Evolutionary conservation across 2,113 vertebrate genomes (phyloP).

Genomic region (Leptobrachium leishanense): DNA sequence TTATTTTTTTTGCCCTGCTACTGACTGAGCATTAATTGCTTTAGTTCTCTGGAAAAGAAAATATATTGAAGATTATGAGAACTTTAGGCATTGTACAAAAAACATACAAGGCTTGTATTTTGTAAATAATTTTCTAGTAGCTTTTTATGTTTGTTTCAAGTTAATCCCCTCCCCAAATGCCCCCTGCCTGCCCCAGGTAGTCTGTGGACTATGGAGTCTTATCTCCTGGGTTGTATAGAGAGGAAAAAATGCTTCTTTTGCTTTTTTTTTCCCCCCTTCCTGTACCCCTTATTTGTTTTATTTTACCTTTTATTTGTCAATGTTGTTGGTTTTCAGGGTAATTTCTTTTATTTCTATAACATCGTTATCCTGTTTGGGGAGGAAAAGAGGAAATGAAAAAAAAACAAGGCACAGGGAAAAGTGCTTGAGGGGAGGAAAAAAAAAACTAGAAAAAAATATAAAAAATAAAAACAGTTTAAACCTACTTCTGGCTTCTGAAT

Average conservation of each 20-base stretch:
- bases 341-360: slow-evolving; percentile 76
- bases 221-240: slow-evolving; percentile 77
- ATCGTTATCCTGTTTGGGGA: slow-evolving; percentile 78
- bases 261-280: too few relatives aligned
- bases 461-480: slow-evolving; percentile 32
- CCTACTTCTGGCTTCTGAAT: background rate
- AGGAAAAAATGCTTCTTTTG: slow-evolving; percentile 22
- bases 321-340: slow-evolving; percentile 69
- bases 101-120: slow-evolving; percentile 68
- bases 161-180: too few relatives aligned
- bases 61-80: slow-evolving; percentile 75
- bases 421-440: slow-evolving; percentile 26
- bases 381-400: slow-evolving; percentile 52
- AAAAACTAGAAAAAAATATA: slow-evolving; percentile 1
- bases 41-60: slow-evolving; percentile 26
- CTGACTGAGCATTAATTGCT: slow-evolving; percentile 36
- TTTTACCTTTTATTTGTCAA: background rate
- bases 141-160: slow-evolving; percentile 66
- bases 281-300: slow-evolving; percentile 15
- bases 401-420: slow-evolving; percentile 64
- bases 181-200: too few relatives aligned
- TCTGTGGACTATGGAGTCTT: slow-evolving; percentile 35
- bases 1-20: background rate
- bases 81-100: slow-evolving; percentile 78
- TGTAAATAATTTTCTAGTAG: slow-evolving; percentile 71